Evolutionary conservation across 2,797 vertebrate genomes (phyloP).

Genomic region (Capromys pilorides): DNA sequence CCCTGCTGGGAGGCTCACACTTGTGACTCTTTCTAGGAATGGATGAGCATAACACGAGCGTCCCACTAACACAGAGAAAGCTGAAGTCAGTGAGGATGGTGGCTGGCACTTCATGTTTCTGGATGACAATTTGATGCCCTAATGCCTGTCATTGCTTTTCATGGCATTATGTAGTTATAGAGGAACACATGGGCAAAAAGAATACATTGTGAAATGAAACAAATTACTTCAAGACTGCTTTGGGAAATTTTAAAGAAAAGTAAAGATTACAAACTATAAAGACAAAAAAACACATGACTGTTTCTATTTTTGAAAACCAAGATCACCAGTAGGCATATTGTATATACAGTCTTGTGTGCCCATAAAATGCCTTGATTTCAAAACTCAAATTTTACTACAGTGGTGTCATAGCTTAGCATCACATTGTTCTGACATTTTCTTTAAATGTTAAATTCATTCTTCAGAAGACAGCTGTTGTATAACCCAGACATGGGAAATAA

Average conservation of each 20-base stretch:
- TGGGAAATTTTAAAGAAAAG: background rate
- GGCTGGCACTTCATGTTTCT: accelerated
- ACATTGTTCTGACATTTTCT: background rate
- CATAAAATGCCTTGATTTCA: background rate
- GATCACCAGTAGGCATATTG: background rate
- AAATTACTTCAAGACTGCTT: background rate
- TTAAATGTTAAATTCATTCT: background rate
- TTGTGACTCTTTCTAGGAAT: background rate
- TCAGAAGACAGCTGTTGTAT: background rate
- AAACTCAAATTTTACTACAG: background rate
- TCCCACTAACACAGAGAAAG: background rate
- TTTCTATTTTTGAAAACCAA: background rate
- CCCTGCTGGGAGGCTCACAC: background rate
- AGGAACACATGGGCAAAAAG: background rate
- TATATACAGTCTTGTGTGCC: background rate
- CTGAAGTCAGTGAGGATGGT: background rate
- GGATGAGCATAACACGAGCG: background rate
- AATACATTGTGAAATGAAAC: background rate
- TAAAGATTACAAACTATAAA: background rate
- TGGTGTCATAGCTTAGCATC: background rate
- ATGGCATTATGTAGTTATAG: background rate
- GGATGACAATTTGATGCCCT: background rate
- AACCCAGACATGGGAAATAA: background rate
- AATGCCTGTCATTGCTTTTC: background rate
- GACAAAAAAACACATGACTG: background rate